Percentiles rank a stretch among this genome's conserved stretches.
Conservation (phyloP, 2,888 invertebrate species). For the Machimus atricapillus region DNA sequence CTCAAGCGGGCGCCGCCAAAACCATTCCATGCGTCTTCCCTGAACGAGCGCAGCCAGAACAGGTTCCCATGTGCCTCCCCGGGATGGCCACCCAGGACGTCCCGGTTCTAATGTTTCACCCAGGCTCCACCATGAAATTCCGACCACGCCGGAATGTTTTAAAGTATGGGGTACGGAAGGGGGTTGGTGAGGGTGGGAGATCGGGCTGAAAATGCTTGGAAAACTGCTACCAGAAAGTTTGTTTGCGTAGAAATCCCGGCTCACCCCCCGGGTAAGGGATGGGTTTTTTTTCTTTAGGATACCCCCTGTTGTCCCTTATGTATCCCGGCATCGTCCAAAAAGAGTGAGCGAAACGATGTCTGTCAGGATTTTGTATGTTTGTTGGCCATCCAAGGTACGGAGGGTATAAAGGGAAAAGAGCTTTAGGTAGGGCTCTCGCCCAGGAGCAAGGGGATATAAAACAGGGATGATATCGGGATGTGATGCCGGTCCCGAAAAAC, state of each 20-base stretch:
- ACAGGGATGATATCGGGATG: background rate
- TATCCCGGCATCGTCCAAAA: background rate
- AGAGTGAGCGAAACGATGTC: slow-evolving; percentile 28
- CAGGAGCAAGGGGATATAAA: background rate
- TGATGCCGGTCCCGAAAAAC: slow-evolving; percentile 15
- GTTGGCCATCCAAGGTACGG: background rate
- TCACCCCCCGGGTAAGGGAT: slow-evolving; percentile 3
- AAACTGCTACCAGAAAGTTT: slow-evolving; percentile 39
- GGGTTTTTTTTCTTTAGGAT: slow-evolving; percentile 11
- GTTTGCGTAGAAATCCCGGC: slow-evolving; percentile 26
- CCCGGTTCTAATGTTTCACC: slow-evolving; percentile 6
- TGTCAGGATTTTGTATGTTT: slow-evolving; percentile 3
- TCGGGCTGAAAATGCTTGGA: slow-evolving; percentile 36
- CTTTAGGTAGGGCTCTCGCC: background rate
- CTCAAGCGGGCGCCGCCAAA: background rate
- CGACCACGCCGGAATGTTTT: background rate
- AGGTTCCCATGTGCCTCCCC: background rate
- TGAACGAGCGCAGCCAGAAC: background rate
- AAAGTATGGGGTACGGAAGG: background rate
- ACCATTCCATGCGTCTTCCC: background rate
- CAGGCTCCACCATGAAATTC: slow-evolving; percentile 30
- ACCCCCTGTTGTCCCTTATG: slow-evolving; percentile 10
- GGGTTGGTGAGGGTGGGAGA: background rate
- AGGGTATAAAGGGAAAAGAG: background rate
- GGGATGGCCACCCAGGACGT: background rate